Conservation (phyloP, 2,797 vertebrate genomes). For the Syngnathus acus region DNA sequence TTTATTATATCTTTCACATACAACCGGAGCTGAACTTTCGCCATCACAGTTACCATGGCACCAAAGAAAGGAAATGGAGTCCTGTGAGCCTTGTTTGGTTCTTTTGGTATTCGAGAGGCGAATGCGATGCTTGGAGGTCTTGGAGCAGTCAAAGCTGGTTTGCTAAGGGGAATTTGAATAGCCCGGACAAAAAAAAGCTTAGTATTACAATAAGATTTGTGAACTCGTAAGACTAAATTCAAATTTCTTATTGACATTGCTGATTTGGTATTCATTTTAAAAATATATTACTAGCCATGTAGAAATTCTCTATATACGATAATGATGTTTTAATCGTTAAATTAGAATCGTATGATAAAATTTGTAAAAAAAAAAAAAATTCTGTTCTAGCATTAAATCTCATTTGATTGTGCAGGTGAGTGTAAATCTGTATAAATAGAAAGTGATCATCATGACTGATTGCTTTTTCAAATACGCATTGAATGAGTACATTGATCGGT, state of each 20-base stretch:
- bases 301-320: background rate
- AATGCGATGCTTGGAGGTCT: conserved; percentile 18
- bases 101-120: conserved; percentile 35
- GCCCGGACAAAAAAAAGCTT: background rate
- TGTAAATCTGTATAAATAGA: background rate
- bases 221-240: too few species aligned
- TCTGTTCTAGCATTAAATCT: background rate
- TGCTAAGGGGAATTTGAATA: conserved; percentile 39
- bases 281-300: too few species aligned
- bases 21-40: conserved; percentile 24
- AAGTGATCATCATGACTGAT: background rate
- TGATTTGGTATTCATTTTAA: too few species aligned
- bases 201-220: too few species aligned
- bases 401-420: background rate
- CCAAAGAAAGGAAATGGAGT: conserved; percentile 37
- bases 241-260: too few species aligned
- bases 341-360: background rate
- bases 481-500: background rate
- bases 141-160: conserved; percentile 16
- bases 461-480: background rate
- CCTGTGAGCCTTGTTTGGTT: conserved; percentile 44
- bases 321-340: background rate
- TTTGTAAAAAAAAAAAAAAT: too few species aligned
- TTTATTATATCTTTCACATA: conserved; percentile 13
- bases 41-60: conserved; percentile 50